Evolutionary conservation across 2,113 vertebrate genomes (phyloP).

Genomic region (Suricata suricatta): DNA sequence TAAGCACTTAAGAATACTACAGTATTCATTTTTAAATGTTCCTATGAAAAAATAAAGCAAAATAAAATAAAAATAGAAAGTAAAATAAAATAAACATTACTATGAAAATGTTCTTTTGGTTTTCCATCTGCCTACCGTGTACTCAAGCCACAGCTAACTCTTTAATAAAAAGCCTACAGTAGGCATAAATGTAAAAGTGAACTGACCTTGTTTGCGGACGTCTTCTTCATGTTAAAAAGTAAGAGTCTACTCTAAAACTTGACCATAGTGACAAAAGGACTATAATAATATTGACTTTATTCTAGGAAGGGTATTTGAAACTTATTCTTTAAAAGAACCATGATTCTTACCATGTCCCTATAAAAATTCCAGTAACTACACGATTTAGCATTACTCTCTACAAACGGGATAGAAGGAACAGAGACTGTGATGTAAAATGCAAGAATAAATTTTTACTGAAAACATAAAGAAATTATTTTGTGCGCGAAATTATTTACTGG

Average conservation of each 20-base stretch:
- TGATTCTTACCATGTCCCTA: neutral
- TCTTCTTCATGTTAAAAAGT: constrained; percentile 62
- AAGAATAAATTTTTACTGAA: neutral
- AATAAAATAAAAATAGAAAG: no score
- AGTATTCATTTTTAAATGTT: constrained; percentile 67
- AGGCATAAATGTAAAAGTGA: constrained; percentile 80
- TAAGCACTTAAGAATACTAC: constrained; percentile 71
- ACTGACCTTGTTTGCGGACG: constrained; percentile 71
- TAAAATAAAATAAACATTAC: constrained; percentile 69
- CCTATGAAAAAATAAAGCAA: no score
- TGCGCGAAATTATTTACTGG: neutral
- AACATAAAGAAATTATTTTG: constrained; percentile 4
- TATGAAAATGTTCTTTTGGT: constrained; percentile 70
- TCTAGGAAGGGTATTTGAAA: neutral
- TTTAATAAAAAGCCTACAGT: constrained; percentile 76
- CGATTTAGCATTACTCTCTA: neutral
- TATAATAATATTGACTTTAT: neutral
- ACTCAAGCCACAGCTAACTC: constrained; percentile 83
- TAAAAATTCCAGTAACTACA: neutral
- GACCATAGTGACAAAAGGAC: neutral
- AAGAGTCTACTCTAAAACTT: constrained; percentile 24
- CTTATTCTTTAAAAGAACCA: neutral
- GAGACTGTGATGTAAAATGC: neutral
- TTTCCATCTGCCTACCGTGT: constrained; percentile 75
- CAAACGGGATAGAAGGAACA: constrained; percentile 5